These are phyloP conservation scores for Dilophus febrilis DNA, from an alignment of 2,888 invertebrate genomes.

Conservation along the genomic window DNA sequence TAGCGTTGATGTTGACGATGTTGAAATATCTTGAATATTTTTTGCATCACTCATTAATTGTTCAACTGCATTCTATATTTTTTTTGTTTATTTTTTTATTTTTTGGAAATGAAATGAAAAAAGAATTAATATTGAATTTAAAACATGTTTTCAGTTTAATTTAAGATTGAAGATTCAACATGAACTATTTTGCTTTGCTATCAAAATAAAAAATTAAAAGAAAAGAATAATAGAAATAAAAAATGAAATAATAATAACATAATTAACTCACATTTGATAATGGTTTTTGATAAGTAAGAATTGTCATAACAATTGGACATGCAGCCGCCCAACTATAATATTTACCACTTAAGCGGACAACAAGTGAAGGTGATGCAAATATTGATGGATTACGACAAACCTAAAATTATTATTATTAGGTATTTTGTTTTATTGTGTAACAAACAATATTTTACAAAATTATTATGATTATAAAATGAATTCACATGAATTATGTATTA, in stretches of 20 bases:
- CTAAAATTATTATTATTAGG: conserved; percentile 14
- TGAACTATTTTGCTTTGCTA: too few relatives aligned
- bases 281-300: conserved; percentile 71
- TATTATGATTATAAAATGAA: too few relatives aligned
- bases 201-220: background rate
- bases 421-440: too few relatives aligned
- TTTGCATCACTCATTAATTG: conserved; percentile 19
- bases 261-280: conserved; percentile 25
- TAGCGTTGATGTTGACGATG: conserved; percentile 10
- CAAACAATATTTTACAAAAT: too few relatives aligned
- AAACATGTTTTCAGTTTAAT: too few relatives aligned
- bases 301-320: conserved; percentile 74
- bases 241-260: too few relatives aligned
- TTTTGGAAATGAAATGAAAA: too few relatives aligned
- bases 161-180: too few relatives aligned
- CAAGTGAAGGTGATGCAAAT: conserved; percentile 63
- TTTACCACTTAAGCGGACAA: conserved; percentile 73
- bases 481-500: too few relatives aligned
- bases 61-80: conserved; percentile 26
- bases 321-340: conserved; percentile 85
- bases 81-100: too few relatives aligned
- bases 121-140: too few relatives aligned
- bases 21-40: conserved; percentile 14
- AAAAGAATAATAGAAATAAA: background rate
- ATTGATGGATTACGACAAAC: conserved; percentile 53